Evolutionary conservation across 2,113 vertebrate species (phyloP), one percentile per base, ranked within the genome.

Genomic region (Hydrolagus affinis): DNA sequence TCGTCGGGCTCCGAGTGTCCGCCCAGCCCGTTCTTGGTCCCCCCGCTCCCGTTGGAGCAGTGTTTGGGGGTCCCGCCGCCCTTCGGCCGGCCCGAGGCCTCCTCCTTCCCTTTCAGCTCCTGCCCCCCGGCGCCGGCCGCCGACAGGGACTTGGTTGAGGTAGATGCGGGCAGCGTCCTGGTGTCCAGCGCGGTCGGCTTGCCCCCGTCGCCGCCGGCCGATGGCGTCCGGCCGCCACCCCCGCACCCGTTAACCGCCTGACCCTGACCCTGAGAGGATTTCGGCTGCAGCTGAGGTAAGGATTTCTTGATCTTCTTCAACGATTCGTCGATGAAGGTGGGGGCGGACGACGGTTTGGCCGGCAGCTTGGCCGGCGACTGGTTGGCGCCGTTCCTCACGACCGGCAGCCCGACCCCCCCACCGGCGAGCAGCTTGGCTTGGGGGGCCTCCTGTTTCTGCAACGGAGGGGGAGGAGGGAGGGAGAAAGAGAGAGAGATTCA

Each of bases 301-400:
- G 88, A 88, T 87, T 97, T 97, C 92, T 95, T 96, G 87, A 91
- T 90, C 87, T 92, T 95, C 89, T 90, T 94, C 56, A 92, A 91
- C 1, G 91, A 72, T 3, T 94, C 94, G 3, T 91, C 91, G 0
- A 94, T 90, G 44, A 94, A 10, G 0, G 87, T 71, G 0, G 94
- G 94, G 0, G 70, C 23, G 0, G 87, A 88, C 0, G 88, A 15
- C 17, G 90, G 88, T 78, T 91, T 94, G 0, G 86, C 70, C 0
- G 85, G 74, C 23, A 89, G 91, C 0, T 89, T 91, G 71, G 91
- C 88, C 69, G 92, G 87, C 1, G 88, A 89, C 69, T 91, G 92
- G 85, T 87, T 32, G 60, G 76, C 89, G 89, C 28, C 77, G 87
- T 87, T 62, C 89, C 90, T 75, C 92, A 88, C 87, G 0, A 93